Base-by-base conservation (phyloP, 2,797 vertebrate genomes). In the Gobio occitaniae region DNA sequence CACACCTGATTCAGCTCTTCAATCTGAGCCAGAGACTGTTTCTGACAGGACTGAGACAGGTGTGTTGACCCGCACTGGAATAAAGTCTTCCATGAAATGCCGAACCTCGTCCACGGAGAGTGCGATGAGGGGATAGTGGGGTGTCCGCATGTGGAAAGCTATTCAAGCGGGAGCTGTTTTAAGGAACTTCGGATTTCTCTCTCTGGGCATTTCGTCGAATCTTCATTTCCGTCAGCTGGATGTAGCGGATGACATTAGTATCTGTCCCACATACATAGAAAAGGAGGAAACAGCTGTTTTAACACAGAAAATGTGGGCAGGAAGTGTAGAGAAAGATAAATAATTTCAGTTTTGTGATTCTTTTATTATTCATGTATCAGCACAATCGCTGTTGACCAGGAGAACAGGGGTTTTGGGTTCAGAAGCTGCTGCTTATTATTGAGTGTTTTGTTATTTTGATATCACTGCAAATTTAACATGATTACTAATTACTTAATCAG, bases 141-240 rank as follows among this genome's bases (percentile, higher is more conserved):
- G 86, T 4, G 77, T 79, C 76, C 56, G 47, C 68, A 52, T 32
- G 81, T 70, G 84, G 65, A 80, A 78, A 89, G 70, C 82, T 69
- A 61, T 85, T 52, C 44, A 59, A 68, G 75, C 44, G 29, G 75
- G 74, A 86, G 61, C 15, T 72, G 50, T 91, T 68, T 96, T 96
- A 99, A 89, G 96, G 91, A 81, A 95, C 93, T 91, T 99, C 97
- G 86, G 98, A 97, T 92, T 98, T 99, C 90, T 99, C 98, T 93
- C 95, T 96, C 92, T 97, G 98, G 91, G 96, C 96, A 88, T 95
- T 96, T 86, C 98, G 96, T 91, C 97, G 97, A 89, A 99, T 97
- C 93, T 99, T 99, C 97, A 99, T 98, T 94, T 99, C 98, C 25
- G 98, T 98, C 95, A 99, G 95, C 94, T 99, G 98, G 93, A 99